phyloP scores from a whole-genome alignment of 2,797 vertebrate species.

The Lepus oiostolus region DNA sequence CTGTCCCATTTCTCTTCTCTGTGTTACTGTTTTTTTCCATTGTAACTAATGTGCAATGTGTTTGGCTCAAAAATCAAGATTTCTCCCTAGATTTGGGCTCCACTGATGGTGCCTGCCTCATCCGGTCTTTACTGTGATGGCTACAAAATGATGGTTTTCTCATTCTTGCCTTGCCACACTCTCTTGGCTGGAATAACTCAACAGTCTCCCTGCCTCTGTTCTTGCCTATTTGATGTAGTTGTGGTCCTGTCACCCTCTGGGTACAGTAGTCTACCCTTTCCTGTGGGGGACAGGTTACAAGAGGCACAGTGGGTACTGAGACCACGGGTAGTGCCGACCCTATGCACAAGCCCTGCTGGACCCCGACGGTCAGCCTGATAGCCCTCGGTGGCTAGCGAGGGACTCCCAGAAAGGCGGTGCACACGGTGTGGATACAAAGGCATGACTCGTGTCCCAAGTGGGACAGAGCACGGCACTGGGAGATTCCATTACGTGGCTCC shows the following conservation, averaged over 20 bases:
- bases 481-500: not conserved
- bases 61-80: not conserved
- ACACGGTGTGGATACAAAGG: not conserved
- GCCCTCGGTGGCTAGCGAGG: not conserved
- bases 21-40: rapidly evolving
- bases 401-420: not conserved
- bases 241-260: not conserved
- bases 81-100: not conserved
- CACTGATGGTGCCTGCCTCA: not conserved
- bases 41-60: not conserved
- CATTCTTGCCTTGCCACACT: not conserved
- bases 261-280: too few relatives aligned
- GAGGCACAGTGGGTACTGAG: too few relatives aligned
- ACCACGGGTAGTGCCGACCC: too few relatives aligned
- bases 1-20: not conserved
- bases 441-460: conserved; percentile 49
- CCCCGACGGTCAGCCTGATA: too few relatives aligned
- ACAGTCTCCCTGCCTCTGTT: not conserved
- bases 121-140: not conserved
- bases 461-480: not conserved
- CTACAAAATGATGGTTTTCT: not conserved
- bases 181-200: not conserved
- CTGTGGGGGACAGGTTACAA: too few relatives aligned
- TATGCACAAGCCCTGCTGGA: too few relatives aligned
- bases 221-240: not conserved